These are phyloP conservation scores for Pachyuromys duprasi DNA, from an alignment of 2,797 vertebrate species.

Conservation along the genomic window DNA sequence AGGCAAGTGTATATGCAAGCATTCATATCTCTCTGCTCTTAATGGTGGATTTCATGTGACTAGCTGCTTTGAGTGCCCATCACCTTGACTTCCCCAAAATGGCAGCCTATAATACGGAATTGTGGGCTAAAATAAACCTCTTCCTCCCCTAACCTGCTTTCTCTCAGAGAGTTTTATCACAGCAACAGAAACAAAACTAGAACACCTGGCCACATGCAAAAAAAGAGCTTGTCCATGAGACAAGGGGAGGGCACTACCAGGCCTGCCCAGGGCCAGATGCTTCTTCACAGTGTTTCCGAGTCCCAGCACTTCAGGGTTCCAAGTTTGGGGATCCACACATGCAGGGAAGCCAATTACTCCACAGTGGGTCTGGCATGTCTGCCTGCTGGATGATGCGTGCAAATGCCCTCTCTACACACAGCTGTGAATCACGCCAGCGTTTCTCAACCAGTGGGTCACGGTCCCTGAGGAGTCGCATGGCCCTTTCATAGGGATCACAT, in stretches of 20 bases:
- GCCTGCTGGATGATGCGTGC: not conserved
- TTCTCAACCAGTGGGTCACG: not conserved
- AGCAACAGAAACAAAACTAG: not conserved
- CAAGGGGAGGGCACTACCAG: not conserved
- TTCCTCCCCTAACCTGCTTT: not conserved
- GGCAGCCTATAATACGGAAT: not conserved
- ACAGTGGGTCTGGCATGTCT: not conserved
- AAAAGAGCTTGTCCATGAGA: too few species aligned
- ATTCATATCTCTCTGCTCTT: not conserved
- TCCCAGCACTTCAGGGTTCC: not conserved
- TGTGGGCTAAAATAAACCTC: not conserved
- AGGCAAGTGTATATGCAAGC: rapidly evolving
- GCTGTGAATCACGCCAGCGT: not conserved
- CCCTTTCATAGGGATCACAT: too few species aligned
- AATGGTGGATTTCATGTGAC: too few species aligned
- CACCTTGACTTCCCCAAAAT: not conserved
- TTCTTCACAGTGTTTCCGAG: not conserved
- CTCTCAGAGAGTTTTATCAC: not conserved
- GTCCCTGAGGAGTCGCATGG: not conserved
- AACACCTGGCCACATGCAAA: not conserved
- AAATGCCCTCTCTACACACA: not conserved
- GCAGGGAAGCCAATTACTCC: rapidly evolving
- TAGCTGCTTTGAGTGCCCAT: not conserved
- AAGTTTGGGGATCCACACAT: not conserved
- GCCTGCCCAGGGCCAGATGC: not conserved